Conservation (phyloP, 2,113 vertebrate genomes). For the Anas platyrhynchos region DNA sequence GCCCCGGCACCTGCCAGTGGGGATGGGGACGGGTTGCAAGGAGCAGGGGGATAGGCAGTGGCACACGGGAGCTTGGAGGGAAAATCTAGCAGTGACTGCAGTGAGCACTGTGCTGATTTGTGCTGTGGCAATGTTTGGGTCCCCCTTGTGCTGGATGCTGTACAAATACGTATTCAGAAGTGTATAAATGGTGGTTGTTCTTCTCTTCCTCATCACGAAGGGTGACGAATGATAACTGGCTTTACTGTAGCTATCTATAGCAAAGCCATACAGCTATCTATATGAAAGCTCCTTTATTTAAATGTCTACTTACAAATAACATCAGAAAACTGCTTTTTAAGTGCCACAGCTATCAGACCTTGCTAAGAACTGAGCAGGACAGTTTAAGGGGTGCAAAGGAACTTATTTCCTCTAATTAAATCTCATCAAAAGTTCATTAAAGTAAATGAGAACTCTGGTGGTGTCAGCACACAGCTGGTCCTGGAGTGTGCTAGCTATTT, state of each 20-base stretch:
- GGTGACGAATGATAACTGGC: background rate
- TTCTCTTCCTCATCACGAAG: background rate
- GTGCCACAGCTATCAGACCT: rapidly evolving
- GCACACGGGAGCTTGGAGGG: rapidly evolving
- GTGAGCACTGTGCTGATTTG: background rate
- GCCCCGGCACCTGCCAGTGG: background rate
- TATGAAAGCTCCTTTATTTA: background rate
- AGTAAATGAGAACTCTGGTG: background rate
- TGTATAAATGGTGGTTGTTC: background rate
- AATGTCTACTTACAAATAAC: background rate
- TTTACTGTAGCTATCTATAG: background rate
- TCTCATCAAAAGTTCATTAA: background rate
- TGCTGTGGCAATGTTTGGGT: background rate
- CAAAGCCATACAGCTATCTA: background rate
- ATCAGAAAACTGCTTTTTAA: background rate
- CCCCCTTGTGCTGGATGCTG: background rate
- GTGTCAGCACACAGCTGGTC: background rate
- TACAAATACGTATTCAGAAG: background rate
- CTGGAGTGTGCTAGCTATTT: background rate
- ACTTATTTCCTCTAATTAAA: background rate
- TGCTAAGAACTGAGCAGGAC: background rate
- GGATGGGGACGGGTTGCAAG: background rate
- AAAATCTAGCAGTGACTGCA: background rate
- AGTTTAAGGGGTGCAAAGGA: background rate
- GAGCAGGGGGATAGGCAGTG: background rate